Conservation (phyloP, 2,888 invertebrate species). For the Mactromeris polynyma region DNA sequence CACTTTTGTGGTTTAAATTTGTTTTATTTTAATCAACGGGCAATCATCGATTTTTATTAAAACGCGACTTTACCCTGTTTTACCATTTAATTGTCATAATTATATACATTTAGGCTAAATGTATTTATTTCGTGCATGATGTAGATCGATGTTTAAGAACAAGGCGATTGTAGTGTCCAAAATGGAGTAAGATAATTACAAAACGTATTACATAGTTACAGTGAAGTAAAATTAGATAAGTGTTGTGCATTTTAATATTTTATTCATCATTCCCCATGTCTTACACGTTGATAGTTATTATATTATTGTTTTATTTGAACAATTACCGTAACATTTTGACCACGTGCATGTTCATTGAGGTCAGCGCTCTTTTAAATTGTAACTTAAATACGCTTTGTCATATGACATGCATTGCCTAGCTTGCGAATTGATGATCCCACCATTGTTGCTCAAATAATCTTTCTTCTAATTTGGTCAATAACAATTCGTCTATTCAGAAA, state of each 20-base stretch:
- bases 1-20: too few species aligned
- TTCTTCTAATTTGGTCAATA: neutral
- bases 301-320: neutral
- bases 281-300: neutral
- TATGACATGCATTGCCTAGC: neutral
- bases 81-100: too few species aligned
- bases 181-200: too few species aligned
- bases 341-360: neutral
- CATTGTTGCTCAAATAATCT: neutral
- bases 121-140: too few species aligned
- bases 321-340: neutral
- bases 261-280: neutral
- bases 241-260: neutral
- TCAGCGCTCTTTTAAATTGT: neutral
- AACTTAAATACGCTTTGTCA: neutral
- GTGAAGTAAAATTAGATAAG: neutral
- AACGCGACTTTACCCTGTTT: too few species aligned
- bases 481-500: neutral
- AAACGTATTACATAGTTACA: too few species aligned
- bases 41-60: too few species aligned
- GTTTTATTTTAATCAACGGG: too few species aligned
- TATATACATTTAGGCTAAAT: too few species aligned
- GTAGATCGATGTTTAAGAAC: too few species aligned
- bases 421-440: neutral
- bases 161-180: too few species aligned